phyloP scores from a whole-genome alignment of 2,888 invertebrate species.

The Anaspis maculata region DNA sequence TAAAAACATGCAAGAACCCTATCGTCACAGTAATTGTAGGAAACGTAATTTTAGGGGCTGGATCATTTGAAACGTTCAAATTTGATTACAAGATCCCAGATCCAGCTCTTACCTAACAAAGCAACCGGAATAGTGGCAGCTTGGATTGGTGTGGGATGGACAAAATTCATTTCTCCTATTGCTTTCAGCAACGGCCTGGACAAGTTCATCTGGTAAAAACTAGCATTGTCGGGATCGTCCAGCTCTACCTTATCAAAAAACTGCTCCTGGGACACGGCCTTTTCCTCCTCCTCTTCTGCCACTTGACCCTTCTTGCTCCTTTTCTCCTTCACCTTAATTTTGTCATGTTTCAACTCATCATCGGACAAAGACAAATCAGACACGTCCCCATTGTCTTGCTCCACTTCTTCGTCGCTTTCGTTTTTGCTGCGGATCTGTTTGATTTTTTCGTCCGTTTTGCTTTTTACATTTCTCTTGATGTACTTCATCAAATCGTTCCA shows the following conservation, averaged over 20 bases:
- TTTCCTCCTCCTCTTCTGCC: constrained; percentile 32
- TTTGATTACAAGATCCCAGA: no score
- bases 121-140: constrained; percentile 92
- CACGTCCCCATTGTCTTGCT: constrained; percentile 47
- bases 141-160: constrained; percentile 95
- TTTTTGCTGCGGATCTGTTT: constrained; percentile 47
- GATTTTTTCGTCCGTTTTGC: constrained; percentile 80
- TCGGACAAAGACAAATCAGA: constrained; percentile 63
- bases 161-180: constrained; percentile 78
- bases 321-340: constrained; percentile 58
- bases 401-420: constrained; percentile 42
- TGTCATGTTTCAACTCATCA: constrained; percentile 67
- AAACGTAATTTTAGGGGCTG: no score
- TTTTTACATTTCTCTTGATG: constrained; percentile 59
- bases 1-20: no score
- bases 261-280: constrained; percentile 42
- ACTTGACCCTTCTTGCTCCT: constrained; percentile 38
- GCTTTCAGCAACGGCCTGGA: constrained; percentile 91
- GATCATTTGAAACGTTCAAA: no score
- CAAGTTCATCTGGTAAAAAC: constrained; percentile 92
- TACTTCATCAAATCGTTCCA: constrained; percentile 34
- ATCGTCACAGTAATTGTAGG: no score
- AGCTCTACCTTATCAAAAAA: constrained; percentile 62
- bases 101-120: constrained; percentile 51
- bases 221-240: constrained; percentile 53